These are phyloP conservation scores for Salvelinus sp. DNA, from an alignment of 2,113 vertebrate species.

Conservation along the genomic window DNA sequence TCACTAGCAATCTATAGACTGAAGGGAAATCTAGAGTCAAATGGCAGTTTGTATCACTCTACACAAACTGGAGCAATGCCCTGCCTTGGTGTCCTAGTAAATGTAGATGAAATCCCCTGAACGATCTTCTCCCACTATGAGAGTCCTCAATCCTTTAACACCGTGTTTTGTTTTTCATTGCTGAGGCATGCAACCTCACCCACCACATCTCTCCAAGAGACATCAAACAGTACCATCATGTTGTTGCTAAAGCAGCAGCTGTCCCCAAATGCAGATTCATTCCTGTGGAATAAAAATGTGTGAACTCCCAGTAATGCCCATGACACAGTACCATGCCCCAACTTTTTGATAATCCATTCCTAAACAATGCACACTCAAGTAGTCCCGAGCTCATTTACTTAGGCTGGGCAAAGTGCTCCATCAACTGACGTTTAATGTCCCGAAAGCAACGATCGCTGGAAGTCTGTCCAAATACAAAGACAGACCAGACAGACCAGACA, in stretches of 20 bases:
- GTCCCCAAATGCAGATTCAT: slow-evolving; percentile 41
- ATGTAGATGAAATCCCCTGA: too few species aligned
- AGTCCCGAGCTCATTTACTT: slow-evolving; percentile 67
- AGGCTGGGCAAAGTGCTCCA: slow-evolving; percentile 61
- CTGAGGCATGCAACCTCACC: not conserved
- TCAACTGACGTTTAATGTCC: slow-evolving; percentile 71
- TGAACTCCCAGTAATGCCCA: not conserved
- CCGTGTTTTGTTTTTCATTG: slow-evolving; percentile 14
- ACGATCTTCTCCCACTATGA: too few species aligned
- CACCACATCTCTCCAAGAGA: slow-evolving; percentile 11
- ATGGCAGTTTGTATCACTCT: too few species aligned
- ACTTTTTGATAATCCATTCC: slow-evolving; percentile 59
- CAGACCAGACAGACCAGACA: too few species aligned
- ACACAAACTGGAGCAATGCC: too few species aligned
- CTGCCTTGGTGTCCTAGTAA: too few species aligned
- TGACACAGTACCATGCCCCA: not conserved
- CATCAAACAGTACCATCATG: too few species aligned
- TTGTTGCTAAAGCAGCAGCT: slow-evolving; percentile 25
- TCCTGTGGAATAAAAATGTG: slow-evolving; percentile 46
- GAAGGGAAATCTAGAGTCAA: too few species aligned
- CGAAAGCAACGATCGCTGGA: slow-evolving; percentile 60
- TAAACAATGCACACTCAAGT: slow-evolving; percentile 68
- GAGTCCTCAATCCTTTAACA: too few species aligned
- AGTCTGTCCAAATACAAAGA: slow-evolving; percentile 54
- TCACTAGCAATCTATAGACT: too few species aligned